Evolutionary conservation across 1,140 invertebrate genomes (phyloP).

Genomic region (Liolophura sinensis): DNA sequence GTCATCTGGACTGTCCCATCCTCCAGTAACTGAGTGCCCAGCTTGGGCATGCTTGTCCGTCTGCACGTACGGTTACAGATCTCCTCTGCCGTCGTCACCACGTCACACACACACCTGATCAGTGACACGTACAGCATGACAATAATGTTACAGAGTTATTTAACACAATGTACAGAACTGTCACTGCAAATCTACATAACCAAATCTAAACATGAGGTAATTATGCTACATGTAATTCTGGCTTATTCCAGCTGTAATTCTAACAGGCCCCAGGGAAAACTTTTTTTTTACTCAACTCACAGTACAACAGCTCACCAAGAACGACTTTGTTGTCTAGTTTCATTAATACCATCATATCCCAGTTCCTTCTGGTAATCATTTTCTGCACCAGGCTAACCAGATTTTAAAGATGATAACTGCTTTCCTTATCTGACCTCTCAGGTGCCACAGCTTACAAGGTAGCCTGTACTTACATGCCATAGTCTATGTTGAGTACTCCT

Average conservation of each 20-base stretch:
- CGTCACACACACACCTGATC: constrained; percentile 26
- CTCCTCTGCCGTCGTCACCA: constrained; percentile 29
- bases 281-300: too few species aligned
- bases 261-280: too few species aligned
- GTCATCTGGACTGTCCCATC: constrained; percentile 33
- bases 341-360: too few species aligned
- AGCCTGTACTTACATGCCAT: constrained; percentile 38
- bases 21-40: constrained; percentile 22
- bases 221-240: too few species aligned
- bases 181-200: constrained; percentile 1
- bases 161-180: not conserved
- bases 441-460: not conserved
- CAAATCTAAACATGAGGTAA: too few species aligned
- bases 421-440: too few species aligned
- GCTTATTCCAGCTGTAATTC: too few species aligned
- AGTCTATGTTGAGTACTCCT: constrained; percentile 23
- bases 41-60: constrained; percentile 23
- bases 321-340: too few species aligned
- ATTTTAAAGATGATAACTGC: too few species aligned
- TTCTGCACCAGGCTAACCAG: too few species aligned
- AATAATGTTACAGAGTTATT: not conserved
- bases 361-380: too few species aligned
- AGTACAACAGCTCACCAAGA: too few species aligned
- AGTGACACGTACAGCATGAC: not conserved
- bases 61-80: constrained; percentile 43